phyloP scores from a whole-genome alignment of 2,888 invertebrate genomes.

The Cephus pygmeus region DNA sequence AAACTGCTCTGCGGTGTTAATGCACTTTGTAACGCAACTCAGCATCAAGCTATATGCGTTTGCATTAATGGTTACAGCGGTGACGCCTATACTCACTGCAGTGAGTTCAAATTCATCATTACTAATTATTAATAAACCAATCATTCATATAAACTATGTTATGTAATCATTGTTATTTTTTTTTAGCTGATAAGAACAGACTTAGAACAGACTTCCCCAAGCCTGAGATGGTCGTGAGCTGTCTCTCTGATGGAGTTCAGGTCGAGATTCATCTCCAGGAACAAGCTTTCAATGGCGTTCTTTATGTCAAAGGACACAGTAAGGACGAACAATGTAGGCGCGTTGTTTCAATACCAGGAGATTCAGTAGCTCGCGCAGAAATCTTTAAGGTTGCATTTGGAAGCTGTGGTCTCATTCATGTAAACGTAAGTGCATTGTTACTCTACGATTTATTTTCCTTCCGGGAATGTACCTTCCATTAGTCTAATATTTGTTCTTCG shows the following conservation, averaged over 20 bases:
- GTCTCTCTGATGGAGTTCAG: slow-evolving; percentile 91
- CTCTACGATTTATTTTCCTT: not conserved
- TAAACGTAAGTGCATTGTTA: slow-evolving; percentile 75
- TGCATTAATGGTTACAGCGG: slow-evolving; percentile 83
- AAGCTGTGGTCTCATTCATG: slow-evolving; percentile 90
- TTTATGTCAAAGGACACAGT: slow-evolving; percentile 95
- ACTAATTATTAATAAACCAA: not conserved
- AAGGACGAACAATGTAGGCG: slow-evolving; percentile 91
- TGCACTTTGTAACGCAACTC: slow-evolving; percentile 81
- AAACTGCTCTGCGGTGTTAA: slow-evolving; percentile 80
- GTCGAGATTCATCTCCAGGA: slow-evolving; percentile 79
- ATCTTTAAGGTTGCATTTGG: slow-evolving; percentile 92
- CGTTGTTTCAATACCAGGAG: slow-evolving; percentile 80
- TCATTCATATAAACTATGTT: not conserved
- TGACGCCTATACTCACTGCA: slow-evolving; percentile 80
- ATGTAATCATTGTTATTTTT: not conserved
- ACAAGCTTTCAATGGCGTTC: slow-evolving; percentile 84
- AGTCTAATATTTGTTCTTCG: slow-evolving; percentile 13
- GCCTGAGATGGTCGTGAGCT: slow-evolving; percentile 88
- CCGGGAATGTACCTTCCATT: not conserved
- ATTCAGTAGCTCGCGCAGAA: slow-evolving; percentile 74
- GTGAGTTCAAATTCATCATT: slow-evolving; percentile 64
- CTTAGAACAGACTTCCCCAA: slow-evolving; percentile 85
- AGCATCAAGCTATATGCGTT: slow-evolving; percentile 81
- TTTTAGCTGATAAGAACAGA: slow-evolving; percentile 63